Evolutionary conservation across 2,113 vertebrate genomes (phyloP).

Genomic region (Catharus minimus): DNA sequence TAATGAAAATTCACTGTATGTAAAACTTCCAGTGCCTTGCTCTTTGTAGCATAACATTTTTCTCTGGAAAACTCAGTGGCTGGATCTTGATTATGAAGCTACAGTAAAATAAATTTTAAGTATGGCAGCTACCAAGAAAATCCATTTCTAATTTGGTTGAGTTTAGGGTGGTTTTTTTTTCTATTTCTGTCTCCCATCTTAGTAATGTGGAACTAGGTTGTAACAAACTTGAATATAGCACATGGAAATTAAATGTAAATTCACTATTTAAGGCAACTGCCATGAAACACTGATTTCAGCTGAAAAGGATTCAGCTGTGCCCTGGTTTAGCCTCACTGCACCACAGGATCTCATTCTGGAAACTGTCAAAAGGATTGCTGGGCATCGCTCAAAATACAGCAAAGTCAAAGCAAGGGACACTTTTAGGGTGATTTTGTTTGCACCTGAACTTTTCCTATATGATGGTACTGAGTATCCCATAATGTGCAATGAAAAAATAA

Average conservation of each 20-base stretch:
- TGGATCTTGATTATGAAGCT: neutral
- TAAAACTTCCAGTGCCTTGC: neutral
- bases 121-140: neutral
- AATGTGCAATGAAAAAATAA: neutral
- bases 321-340: neutral
- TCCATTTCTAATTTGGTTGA: neutral
- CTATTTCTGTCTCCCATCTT: slow-evolving; percentile 9
- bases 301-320: slow-evolving; percentile 15
- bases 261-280: slow-evolving; percentile 19
- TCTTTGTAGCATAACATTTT: neutral
- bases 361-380: neutral
- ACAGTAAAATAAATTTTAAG: neutral
- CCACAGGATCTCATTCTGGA: neutral
- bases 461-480: neutral
- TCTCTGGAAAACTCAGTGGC: neutral
- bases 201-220: slow-evolving; percentile 9
- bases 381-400: neutral
- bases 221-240: slow-evolving; percentile 4
- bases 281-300: neutral
- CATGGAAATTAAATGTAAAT: slow-evolving; percentile 49
- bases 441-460: neutral
- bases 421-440: neutral
- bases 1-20: neutral
- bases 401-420: neutral
- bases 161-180: neutral